These are phyloP conservation scores for Phengaris alcon DNA, from an alignment of 2,888 invertebrate genomes.

Conservation along the genomic window DNA sequence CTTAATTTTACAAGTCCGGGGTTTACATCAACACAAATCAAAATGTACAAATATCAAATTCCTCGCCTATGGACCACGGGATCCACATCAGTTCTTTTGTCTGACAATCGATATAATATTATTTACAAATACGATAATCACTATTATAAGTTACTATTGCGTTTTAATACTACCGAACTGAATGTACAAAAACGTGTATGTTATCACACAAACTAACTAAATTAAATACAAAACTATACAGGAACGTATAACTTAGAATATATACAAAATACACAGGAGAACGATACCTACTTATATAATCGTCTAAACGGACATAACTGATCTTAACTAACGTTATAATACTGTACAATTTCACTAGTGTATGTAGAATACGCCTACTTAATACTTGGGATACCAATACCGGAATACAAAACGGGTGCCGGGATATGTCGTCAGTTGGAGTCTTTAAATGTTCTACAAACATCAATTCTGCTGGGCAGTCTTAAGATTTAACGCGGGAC, in stretches of 20 bases:
- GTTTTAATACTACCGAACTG: conserved; percentile 73
- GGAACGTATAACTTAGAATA: conserved; percentile 75
- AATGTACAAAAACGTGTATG: conserved; percentile 67
- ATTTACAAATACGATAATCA: conserved; percentile 73
- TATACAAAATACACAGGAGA: conserved; percentile 77
- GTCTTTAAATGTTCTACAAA: conserved; percentile 52
- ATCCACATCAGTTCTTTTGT: conserved; percentile 48
- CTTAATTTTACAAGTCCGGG: conserved; percentile 69
- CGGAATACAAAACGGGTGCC: conserved; percentile 64
- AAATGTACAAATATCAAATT: conserved; percentile 38
- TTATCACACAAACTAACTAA: conserved; percentile 56
- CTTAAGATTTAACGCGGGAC: conserved; percentile 61
- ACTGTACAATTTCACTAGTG: conserved; percentile 79
- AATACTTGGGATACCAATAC: conserved; percentile 70
- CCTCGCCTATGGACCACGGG: conserved; percentile 41
- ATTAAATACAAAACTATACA: conserved; percentile 63
- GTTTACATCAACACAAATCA: conserved; percentile 56
- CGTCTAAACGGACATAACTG: conserved; percentile 65
- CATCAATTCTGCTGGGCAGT: conserved; percentile 76
- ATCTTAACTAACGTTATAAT: conserved; percentile 72
- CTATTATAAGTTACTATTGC: conserved; percentile 79
- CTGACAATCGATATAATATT: conserved; percentile 52
- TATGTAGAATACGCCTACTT: conserved; percentile 59
- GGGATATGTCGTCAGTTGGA: conserved; percentile 63
- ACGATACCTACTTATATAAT: conserved; percentile 66